Percentiles rank a stretch among this genome's conserved stretches.
Evolutionary conservation across 2,113 vertebrate species (phyloP).

Genomic region (Blennius ocellaris): DNA sequence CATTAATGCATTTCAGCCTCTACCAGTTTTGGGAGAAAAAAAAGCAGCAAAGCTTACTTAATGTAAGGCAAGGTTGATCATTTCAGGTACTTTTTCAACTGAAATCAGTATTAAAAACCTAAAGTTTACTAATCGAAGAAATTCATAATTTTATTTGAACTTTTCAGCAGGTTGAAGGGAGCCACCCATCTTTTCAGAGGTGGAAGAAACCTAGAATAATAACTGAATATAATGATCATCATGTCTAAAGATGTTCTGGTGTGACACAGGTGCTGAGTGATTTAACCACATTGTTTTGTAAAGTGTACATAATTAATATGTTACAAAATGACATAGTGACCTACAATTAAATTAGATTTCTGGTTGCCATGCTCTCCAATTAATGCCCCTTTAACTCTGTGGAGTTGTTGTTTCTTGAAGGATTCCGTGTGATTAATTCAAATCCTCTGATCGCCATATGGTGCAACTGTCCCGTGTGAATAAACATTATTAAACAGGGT

Average conservation of each 20-base stretch:
- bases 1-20: neutral
- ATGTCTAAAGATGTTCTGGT: too few relatives aligned
- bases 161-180: neutral
- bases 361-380: neutral
- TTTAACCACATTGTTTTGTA: too few relatives aligned
- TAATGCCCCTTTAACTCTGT: slow-evolving; percentile 39
- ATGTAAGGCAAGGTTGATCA: neutral
- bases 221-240: too few relatives aligned
- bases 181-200: too few relatives aligned
- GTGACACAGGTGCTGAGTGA: too few relatives aligned
- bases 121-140: too few relatives aligned
- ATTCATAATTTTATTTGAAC: neutral
- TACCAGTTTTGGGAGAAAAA: neutral
- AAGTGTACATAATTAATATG: too few relatives aligned
- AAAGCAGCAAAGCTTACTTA: neutral
- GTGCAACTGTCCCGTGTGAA: slow-evolving; percentile 48
- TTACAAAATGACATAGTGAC: too few relatives aligned
- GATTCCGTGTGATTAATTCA: slow-evolving; percentile 69
- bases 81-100: neutral
- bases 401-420: slow-evolving; percentile 46
- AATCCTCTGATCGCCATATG: slow-evolving; percentile 75
- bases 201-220: too few relatives aligned
- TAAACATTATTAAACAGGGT: slow-evolving; percentile 37
- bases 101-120: neutral
- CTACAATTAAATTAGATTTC: neutral